Conservation (phyloP, 2,797 vertebrate species). For the Meda fulgida region DNA sequence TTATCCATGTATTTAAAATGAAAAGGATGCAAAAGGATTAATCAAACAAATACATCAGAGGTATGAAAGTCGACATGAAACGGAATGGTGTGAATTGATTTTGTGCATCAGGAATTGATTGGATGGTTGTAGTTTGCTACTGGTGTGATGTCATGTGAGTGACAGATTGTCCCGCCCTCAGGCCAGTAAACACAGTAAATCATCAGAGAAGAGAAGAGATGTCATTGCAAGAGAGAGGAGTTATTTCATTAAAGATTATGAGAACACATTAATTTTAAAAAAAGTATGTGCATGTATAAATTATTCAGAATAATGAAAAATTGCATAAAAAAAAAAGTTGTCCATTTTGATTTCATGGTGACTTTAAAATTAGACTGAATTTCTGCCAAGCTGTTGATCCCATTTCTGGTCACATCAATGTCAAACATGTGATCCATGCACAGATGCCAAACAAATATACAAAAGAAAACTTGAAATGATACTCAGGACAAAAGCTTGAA, state of each 20-base stretch:
- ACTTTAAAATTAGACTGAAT: background rate
- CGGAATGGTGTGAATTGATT: too few relatives aligned
- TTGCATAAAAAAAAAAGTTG: background rate
- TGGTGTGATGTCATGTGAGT: background rate
- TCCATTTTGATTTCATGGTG: background rate
- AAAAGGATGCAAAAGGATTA: background rate
- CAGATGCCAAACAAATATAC: background rate
- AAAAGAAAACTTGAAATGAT: background rate
- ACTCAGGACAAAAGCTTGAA: background rate
- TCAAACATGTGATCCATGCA: conserved; percentile 1
- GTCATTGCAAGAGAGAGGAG: background rate
- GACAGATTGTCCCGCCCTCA: background rate
- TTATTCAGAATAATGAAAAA: background rate
- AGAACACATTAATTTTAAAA: background rate
- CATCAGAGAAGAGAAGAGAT: background rate
- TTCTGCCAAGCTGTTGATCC: background rate
- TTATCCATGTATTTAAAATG: background rate
- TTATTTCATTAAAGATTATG: background rate
- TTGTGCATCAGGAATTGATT: too few relatives aligned
- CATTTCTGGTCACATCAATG: background rate
- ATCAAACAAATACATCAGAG: background rate
- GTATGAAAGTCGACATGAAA: too few relatives aligned
- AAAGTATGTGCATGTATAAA: background rate
- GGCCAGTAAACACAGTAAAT: background rate
- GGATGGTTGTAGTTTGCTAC: background rate